Evolutionary conservation across 2,888 invertebrate genomes (phyloP), one percentile per base, ranked within the genome.

Genomic region (Platynereis dumerilii): DNA sequence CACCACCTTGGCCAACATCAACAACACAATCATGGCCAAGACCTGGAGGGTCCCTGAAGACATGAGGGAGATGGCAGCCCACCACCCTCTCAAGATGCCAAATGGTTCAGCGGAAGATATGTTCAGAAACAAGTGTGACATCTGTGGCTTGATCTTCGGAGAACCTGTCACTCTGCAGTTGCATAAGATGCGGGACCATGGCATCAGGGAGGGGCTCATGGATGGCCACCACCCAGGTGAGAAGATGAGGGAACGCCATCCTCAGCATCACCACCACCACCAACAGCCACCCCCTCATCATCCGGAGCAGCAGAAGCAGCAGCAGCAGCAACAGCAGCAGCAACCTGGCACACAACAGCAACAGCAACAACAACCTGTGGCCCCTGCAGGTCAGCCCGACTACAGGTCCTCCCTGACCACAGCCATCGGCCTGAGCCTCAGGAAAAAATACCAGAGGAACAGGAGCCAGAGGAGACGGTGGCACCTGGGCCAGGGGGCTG

Each of bases 171-270:
- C 81, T 22, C 80, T 86, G 68, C 85, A 86, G 71, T 77, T 86
- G 22, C 86, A 86, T 76, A 78, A 86, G 73, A 83, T 86, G 65
- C 84, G 83, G 71, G 83, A 83, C 67, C 86, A 86, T 63, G 22
- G 22, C 3, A 48, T 48, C 20, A 34, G 34, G 20, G 39, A 48
- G 34, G 24, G 52, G 22, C 34, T 45, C 39, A 17, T 28, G 39
- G 29, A 55, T 54, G 54, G 52, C 44, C 24, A 27, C 44, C 42
- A 15, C 39, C 28, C 34, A 28, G 39, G 34, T 34, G 34, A 34
- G 34, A 48, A n/a, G 22, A 48, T 48, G 48, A 34, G 34, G 26
- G 39, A 48, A 29, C 42, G 45, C n/a, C 52, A 58, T 48, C 24
- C 22, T 44, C 55, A 60, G 55, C 60, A 45, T 55, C 39, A 29